Evolutionary conservation across 2,797 vertebrate genomes (phyloP).

Genomic region (Chromis chromis): DNA sequence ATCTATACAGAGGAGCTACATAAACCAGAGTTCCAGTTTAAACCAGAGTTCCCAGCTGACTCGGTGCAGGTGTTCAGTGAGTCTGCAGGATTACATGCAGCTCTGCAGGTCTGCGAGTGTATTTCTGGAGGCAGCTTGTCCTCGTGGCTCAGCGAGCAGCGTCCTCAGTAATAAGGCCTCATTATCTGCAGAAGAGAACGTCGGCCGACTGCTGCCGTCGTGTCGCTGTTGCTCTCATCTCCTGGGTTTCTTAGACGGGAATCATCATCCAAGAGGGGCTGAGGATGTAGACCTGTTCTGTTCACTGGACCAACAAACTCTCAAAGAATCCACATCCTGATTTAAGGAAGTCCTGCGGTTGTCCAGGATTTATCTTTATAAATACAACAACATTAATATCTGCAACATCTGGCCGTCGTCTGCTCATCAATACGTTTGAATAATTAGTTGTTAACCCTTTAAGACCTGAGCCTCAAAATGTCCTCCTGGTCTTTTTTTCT

Average conservation of each 20-base stretch:
- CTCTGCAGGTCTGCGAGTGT: slow-evolving; percentile 33
- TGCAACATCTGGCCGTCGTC: not conserved
- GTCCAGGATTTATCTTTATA: too few relatives aligned
- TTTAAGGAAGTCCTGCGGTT: not conserved
- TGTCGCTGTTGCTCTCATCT: not conserved
- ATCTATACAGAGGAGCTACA: too few relatives aligned
- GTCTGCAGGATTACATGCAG: slow-evolving; percentile 41
- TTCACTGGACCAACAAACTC: too few relatives aligned
- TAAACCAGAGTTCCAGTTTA: not conserved
- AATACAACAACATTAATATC: too few relatives aligned
- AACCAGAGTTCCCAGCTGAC: not conserved
- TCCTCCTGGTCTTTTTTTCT: too few relatives aligned
- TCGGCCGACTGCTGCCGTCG: slow-evolving; percentile 15
- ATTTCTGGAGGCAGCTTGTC: slow-evolving; percentile 66
- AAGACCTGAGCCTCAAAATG: too few relatives aligned
- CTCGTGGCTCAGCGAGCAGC: slow-evolving; percentile 41
- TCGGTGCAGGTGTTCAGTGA: not conserved
- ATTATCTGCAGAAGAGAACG: slow-evolving; percentile 50
- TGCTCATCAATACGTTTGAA: not conserved
- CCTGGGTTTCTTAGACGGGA: not conserved
- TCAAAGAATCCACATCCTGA: too few relatives aligned
- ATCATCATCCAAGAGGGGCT: not conserved
- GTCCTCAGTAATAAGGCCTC: slow-evolving; percentile 61
- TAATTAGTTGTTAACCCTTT: too few relatives aligned
- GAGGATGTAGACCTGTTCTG: too few relatives aligned